Evolutionary conservation across 2,113 vertebrate species (phyloP), one percentile per base, ranked within the genome.

Genomic region (Corynorhinus townsendii): DNA sequence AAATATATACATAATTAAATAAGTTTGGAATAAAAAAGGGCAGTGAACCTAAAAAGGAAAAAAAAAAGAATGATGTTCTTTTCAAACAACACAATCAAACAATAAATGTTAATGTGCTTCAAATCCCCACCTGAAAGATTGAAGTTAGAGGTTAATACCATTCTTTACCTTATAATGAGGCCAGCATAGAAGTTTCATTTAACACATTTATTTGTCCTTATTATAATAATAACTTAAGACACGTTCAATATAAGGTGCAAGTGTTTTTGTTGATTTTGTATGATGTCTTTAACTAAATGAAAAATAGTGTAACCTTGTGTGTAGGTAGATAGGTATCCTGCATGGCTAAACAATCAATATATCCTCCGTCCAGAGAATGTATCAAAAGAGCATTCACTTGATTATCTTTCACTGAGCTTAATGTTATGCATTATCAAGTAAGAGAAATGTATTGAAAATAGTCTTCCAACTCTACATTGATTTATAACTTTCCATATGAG

Each of bases 381-480:
- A 22, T 54, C 54, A 79, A 54, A 89, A 76, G 43, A 75, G 1
- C 15, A 40, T 56, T 43, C 16, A 38, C 71, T 81, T 66, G 49
- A 59, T 71, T 79, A 62, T 66, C 15, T 90, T 92, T 87, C 85
- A 52, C 0, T 66, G 26, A 92, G 68, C 47, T 95, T 93, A 91
- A 90, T 91, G 24, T 52, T 80, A 80, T 49, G 49, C 43, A 82
- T 71, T 89, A 68, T 28, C n/a, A 91, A 86, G 73, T 54, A 73
- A 59, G 30, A 68, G 43, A 82, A 90, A 90, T 92, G 38, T 72
- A 72, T 24, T 94, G 83, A 7, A 96, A 85, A 90, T 56, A 47
- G 7, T 80, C 33, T 84, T 88, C 1, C 1, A 68, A 59, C 49
- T 90, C 49, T 52, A 5, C 5, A 8, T 80, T 73, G 17, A 92